phyloP scores from a whole-genome alignment of 1,140 invertebrate species.

The Ylistrum balloti region DNA sequence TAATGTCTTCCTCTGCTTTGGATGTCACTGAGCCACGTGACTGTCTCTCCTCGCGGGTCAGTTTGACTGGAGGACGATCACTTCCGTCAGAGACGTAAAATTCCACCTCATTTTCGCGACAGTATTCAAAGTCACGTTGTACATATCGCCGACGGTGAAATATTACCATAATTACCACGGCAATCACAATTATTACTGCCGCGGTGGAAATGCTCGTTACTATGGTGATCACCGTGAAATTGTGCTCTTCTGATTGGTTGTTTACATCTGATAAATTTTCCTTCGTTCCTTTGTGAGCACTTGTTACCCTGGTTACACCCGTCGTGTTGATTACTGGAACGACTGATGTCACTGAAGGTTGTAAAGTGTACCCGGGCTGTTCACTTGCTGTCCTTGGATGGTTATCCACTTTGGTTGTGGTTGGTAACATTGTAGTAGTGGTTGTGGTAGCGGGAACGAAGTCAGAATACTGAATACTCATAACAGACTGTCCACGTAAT shows the following conservation, averaged over 20 bases:
- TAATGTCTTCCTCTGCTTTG: neutral
- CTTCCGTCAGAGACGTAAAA: neutral
- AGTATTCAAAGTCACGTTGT: slow-evolving; percentile 27
- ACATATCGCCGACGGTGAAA: slow-evolving; percentile 9
- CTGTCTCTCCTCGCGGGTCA: neutral
- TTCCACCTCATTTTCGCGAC: slow-evolving; percentile 7
- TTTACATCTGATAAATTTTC: neutral
- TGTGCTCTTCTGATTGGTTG: neutral
- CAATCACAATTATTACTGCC: neutral
- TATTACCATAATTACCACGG: neutral
- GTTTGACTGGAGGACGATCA: neutral
- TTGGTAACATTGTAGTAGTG: neutral
- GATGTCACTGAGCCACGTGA: slow-evolving; percentile 1
- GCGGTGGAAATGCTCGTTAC: neutral
- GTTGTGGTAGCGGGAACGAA: neutral
- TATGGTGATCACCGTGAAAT: neutral
- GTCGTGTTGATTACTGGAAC: neutral
- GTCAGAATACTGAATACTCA: neutral
- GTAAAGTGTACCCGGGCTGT: neutral
- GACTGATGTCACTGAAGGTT: neutral
- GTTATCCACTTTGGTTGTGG: neutral
- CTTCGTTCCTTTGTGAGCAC: neutral
- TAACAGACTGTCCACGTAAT: neutral
- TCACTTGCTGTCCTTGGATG: neutral
- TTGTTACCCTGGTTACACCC: neutral